Conservation (phyloP, 2,113 vertebrate species). For the Indicator indicator region DNA sequence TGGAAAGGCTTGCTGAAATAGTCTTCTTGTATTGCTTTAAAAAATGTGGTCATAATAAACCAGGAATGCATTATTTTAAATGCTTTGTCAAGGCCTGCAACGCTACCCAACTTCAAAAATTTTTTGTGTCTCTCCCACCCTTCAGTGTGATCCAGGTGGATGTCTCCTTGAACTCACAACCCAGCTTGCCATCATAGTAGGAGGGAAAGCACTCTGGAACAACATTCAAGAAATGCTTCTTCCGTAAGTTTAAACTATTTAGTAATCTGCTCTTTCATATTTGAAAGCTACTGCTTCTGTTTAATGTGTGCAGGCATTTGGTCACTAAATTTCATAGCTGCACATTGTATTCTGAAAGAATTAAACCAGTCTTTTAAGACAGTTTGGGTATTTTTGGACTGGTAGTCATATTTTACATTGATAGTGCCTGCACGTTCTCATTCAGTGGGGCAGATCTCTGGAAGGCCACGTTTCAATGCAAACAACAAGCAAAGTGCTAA, state of each 20-base stretch:
- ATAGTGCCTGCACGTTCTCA: background rate
- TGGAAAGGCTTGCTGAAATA: background rate
- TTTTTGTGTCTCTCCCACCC: background rate
- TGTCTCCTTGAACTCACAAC: slow-evolving; percentile 93
- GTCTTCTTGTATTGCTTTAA: background rate
- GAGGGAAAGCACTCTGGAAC: slow-evolving; percentile 95
- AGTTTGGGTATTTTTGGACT: background rate
- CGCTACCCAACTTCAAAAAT: background rate
- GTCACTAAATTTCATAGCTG: background rate
- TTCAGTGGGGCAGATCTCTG: background rate
- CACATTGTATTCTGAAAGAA: background rate
- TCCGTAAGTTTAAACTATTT: slow-evolving; percentile 81
- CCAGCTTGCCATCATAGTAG: slow-evolving; percentile 92
- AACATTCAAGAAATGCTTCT: slow-evolving; percentile 93
- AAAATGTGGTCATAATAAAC: background rate
- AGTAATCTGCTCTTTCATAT: background rate
- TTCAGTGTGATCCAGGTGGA: slow-evolving; percentile 93
- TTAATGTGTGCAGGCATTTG: background rate
- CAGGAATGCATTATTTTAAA: background rate
- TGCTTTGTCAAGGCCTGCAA: background rate
- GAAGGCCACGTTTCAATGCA: background rate
- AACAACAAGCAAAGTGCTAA: background rate
- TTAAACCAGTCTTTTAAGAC: background rate
- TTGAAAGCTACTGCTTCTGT: background rate
- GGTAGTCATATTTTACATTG: background rate